phyloP scores from a whole-genome alignment of 2,797 vertebrate genomes.

The Lemur catta region DNA sequence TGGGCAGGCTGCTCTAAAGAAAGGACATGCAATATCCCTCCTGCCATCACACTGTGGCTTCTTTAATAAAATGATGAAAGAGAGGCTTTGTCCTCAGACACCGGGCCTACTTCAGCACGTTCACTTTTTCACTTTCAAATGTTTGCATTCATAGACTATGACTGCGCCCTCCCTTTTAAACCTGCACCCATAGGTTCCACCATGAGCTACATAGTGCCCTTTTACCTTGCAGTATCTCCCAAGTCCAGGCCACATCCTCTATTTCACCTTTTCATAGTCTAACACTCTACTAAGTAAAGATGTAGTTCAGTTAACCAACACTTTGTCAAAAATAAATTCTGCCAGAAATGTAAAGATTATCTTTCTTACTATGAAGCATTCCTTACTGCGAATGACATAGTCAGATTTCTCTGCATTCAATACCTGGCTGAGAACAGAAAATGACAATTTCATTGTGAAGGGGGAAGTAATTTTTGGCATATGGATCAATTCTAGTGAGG shows the following conservation, averaged over 20 bases:
- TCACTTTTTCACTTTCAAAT: conserved; percentile 48
- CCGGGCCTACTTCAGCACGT: conserved; percentile 14
- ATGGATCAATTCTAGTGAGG: conserved; percentile 30
- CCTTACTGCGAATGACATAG: conserved; percentile 17
- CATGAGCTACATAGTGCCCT: background rate
- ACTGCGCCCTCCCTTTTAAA: background rate
- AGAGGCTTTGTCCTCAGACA: conserved; percentile 8
- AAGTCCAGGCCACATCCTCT: conserved; percentile 53
- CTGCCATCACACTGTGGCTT: background rate
- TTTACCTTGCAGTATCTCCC: conserved; percentile 48
- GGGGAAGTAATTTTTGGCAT: conserved; percentile 38
- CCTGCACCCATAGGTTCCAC: background rate
- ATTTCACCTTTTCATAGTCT: conserved; percentile 52
- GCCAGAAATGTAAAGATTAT: conserved; percentile 63
- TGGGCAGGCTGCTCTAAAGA: background rate
- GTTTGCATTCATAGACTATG: background rate
- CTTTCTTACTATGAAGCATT: conserved; percentile 7
- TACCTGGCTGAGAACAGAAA: conserved; percentile 50
- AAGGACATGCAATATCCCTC: background rate
- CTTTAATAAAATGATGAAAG: conserved; percentile 66
- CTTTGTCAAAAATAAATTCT: conserved; percentile 44
- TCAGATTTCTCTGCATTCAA: conserved; percentile 46
- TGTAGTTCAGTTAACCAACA: conserved; percentile 41
- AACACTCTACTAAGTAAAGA: conserved; percentile 16
- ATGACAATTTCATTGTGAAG: conserved; percentile 51